Base-by-base conservation (phyloP, 30 jellyfish, hydroid and myxozoan species). In the Aurelia coerulea region DNA sequence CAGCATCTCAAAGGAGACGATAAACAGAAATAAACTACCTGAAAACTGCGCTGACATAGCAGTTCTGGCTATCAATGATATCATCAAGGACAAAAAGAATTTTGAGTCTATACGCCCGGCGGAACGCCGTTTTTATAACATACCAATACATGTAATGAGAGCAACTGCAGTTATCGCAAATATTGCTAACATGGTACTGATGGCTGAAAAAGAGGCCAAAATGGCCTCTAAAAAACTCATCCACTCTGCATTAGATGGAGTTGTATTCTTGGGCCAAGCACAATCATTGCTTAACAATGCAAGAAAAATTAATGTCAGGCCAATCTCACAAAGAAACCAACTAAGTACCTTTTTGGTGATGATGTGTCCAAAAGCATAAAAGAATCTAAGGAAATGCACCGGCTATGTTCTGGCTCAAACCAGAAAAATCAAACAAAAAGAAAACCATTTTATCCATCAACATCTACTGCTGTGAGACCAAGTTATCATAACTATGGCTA, bases 31-130 rank as follows among this genome's bases (percentile, higher is more conserved):
- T 65, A 65, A 65, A 42, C 76, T 65, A 46, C 82, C 82, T 72
- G 66, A 72, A 72, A 72, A 72, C 66, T 72, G 82, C 46, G 82
- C 82, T 49, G 82, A 72, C 35, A 72, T 72, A 72, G 29, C 66
- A 16, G 82, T 72, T 16, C 82, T 73, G 46, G 66, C 64, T 29
- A 49, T 72, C 34, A 72, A 72, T 31, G 82, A 32, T 12, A 49
- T 72, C 73, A 72, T 72, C 46, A 65, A 65, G 35, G 76, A 59
- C 31, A 59, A 2, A 37, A 37, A 37, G 5, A 37, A 37, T 5
- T 37, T 37, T 37, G 49, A 37, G 49, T 37, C 49, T 37, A 37
- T 37, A 2, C 49, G 49, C 49, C 49, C 49, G 3, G 49, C 49
- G 5, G 49, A 37, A 37, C 49, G 49, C 5, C 49, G 49, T 5